Evolutionary conservation across 2,888 invertebrate species (phyloP), one percentile per base, ranked within the genome.

Genomic region (Plebejus melissa): DNA sequence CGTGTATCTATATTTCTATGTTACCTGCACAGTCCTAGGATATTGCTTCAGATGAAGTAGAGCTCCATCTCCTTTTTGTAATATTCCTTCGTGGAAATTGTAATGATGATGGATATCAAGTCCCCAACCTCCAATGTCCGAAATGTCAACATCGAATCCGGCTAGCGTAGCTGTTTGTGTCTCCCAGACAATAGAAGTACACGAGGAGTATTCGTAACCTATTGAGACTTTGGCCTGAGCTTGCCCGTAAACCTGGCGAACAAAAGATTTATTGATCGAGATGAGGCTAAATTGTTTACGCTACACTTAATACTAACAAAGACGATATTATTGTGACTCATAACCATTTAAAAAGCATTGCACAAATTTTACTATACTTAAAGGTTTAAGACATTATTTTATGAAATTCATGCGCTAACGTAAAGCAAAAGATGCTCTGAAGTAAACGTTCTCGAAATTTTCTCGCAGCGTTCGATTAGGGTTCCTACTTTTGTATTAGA

Each of bases 21-120:
- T 36, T 86, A 93, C 93, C 88, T 97, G 96, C 6, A 99, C 97
- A 70, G 97, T 98, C 82, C 97, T 94, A 70, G 98, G 98, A 85
- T 98, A 97, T 85, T 98, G 97, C 84, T 98, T 98, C 89, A 99
- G 95, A 88, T 99, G 98, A 57, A 99, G 94, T 69, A 98, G 97
- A 2, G 98, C 97, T 76, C 99, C 99, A 85, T 99, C 98, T 60
- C 99, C 99, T 87, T 99, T 99, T 88, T 99, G 99, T 70, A 99
- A 94, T 79, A 99, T 99, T 36, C 98, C 99, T 94, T 99, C 99
- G 85, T 99, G 98, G 94, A 98, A 98, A 89, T 99, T 99, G 90
- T 99, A 99, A 88, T 98, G 98, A 90, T 99, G 99, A 90, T 99
- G 99, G 79, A 99, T 98, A 87, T 99, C 98, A 76, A 99, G 93